Evolutionary conservation across 2,797 vertebrate genomes (phyloP), one percentile per base, ranked within the genome.

Genomic region (Molossus molossus): DNA sequence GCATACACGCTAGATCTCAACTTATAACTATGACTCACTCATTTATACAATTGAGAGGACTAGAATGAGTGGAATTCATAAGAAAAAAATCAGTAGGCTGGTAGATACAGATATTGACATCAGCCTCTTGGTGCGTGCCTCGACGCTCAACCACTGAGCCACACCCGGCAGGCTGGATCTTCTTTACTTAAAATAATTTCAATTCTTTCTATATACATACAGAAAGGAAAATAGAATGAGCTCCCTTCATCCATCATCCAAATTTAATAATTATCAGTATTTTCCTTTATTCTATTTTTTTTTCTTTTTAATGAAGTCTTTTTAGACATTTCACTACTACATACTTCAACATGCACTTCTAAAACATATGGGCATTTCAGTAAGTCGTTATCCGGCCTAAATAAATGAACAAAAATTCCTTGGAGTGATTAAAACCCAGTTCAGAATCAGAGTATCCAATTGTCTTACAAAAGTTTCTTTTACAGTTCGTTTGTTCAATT

Each of bases 141-240:
- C 6, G 40, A 45, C 40, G 6, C 40, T 45, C 6, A 45, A 45
- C 40, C 40, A 45, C 40, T 45, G 40, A 45, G 40, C 40, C 40
- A 45, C 40, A 45, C 40, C 40, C 5, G 5, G 6, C 40, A 45
- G 40, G 40, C 40, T 73, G 7, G 7, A 27, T 18, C 62, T 21
- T 90, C 33, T 45, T 73, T 12, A 29, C 40, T 70, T 79, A 67
- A 67, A 88, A 55, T 76, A 29, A 53, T 69, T 75, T 75, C 23
- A 80, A 21, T 53, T 76, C 18, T 70, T 92, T 96, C 20, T 83
- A 55, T 40, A 79, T 40, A 87, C 40, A 60, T 18, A 29, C 33
- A 37, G 17, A 45, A 58, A 89, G 48, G 53, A 88, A 92, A 94
- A 92, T 13, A 69, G 5, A 84, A 40, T 58, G 37, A 40, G 14